Percentiles rank a stretch among this genome's conserved stretches.
Conservation (phyloP, 2,888 invertebrate genomes). For the Limnephilus auricula region DNA sequence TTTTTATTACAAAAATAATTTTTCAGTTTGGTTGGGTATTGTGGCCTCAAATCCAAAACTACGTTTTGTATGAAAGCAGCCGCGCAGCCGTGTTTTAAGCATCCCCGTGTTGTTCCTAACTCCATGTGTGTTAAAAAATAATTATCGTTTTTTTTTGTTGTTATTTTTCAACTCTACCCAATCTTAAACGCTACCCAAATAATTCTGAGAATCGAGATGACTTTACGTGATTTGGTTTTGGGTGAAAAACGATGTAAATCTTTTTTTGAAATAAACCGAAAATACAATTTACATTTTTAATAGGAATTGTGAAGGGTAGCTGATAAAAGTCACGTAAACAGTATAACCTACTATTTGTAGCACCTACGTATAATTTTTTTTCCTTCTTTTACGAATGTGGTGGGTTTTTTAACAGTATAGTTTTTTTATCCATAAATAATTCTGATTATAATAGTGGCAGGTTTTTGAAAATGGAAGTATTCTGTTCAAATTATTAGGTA, state of each 20-base stretch:
- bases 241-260: neutral
- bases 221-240: neutral
- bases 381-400: too few relatives aligned
- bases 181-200: neutral
- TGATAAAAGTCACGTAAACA: neutral
- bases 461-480: too few relatives aligned
- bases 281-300: neutral
- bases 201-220: neutral
- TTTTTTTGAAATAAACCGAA: neutral
- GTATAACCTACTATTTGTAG: neutral
- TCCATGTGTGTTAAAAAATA: neutral
- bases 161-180: neutral
- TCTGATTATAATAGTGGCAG: too few relatives aligned
- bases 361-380: too few relatives aligned
- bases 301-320: neutral
- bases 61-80: too few relatives aligned
- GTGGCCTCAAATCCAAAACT: too few relatives aligned
- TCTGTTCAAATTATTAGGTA: too few relatives aligned
- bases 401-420: too few relatives aligned
- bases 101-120: neutral
- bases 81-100: too few relatives aligned
- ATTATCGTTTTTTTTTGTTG: neutral
- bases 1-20: too few relatives aligned
- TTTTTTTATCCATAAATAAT: too few relatives aligned
- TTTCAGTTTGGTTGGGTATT: too few relatives aligned